These are phyloP conservation scores for Platysteira castanea DNA, from an alignment of 2,113 vertebrate species.

Conservation along the genomic window DNA sequence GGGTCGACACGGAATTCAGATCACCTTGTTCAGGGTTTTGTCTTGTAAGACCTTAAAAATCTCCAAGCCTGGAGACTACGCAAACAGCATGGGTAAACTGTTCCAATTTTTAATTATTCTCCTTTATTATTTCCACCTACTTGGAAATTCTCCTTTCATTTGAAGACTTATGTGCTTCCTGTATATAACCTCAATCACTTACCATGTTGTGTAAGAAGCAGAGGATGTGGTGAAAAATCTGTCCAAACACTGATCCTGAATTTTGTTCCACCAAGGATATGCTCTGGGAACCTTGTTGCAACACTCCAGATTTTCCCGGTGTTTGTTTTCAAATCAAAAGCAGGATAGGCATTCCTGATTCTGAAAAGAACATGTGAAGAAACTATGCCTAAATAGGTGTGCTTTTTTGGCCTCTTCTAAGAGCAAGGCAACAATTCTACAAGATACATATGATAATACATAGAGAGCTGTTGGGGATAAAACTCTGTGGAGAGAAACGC, in stretches of 20 bases:
- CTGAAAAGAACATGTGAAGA: slow-evolving; percentile 35
- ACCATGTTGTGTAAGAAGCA: slow-evolving; percentile 16
- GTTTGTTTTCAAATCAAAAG: slow-evolving; percentile 57
- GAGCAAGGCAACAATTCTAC: background rate
- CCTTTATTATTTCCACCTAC: background rate
- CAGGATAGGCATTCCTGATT: slow-evolving; percentile 48
- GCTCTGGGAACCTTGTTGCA: slow-evolving; percentile 23
- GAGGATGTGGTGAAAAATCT: slow-evolving; percentile 1
- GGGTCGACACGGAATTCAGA: background rate
- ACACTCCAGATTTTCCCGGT: slow-evolving; percentile 68
- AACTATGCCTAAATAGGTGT: background rate
- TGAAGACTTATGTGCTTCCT: background rate
- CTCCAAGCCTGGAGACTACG: background rate
- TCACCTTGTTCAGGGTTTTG: background rate
- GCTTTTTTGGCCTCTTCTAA: background rate
- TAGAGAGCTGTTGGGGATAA: background rate
- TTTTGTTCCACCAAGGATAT: slow-evolving; percentile 22
- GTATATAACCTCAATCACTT: background rate
- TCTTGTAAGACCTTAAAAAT: background rate
- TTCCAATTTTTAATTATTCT: background rate
- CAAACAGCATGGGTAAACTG: background rate
- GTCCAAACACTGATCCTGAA: slow-evolving; percentile 51
- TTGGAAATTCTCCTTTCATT: background rate
- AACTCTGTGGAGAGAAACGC: background rate
- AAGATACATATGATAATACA: background rate